Base-by-base conservation (phyloP, 2,113 vertebrate species). In the Alouatta palliata region DNA sequence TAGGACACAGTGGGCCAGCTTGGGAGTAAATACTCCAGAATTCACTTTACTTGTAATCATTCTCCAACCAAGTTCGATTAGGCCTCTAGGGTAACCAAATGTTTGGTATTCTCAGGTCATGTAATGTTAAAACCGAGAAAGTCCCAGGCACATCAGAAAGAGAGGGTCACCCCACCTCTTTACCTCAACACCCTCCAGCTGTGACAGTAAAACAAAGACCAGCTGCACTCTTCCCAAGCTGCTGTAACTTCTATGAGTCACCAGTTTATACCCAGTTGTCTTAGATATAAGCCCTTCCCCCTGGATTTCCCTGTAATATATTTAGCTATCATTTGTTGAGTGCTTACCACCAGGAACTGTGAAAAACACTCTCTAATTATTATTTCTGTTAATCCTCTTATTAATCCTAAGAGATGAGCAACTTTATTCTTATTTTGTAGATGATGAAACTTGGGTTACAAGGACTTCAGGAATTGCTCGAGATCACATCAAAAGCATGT, bases 351-450 rank as follows among this genome's bases (percentile, higher is more conserved):
- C 20, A 71, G 84, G 40, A 75, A 58, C 21, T 17, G 19, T 21
- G 13, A 37, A 64, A 87, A 84, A 61, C 14, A 43, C 11, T 66
- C 49, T 16, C 16, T 20, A 1, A 8, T 32, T 84, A n/a, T 9
- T 25, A 70, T 43, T 75, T 70, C 77, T 91, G 35, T 80, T 54
- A 17, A 79, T 89, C 75, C 40, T n/a, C 20, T 84, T 95, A 79
- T 27, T 82, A 93, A 68, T 83, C 14, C 23, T 82, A 90, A 85
- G 25, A 85, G 71, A 95, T 20, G 25, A 91, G 30, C 35, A 30
- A n/a, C 47, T 83, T 93, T 73, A 47, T 54, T 94, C 76, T 89
- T 79, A 66, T 70, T 90, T 92, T 68, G 5, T 52, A 90, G 66
- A 56, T 64, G 64, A 82, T 7, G 21, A 70, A 90, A 64, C 37